Conservation (phyloP, 1,140 invertebrate genomes). For the Proctacanthus coquilletti region DNA sequence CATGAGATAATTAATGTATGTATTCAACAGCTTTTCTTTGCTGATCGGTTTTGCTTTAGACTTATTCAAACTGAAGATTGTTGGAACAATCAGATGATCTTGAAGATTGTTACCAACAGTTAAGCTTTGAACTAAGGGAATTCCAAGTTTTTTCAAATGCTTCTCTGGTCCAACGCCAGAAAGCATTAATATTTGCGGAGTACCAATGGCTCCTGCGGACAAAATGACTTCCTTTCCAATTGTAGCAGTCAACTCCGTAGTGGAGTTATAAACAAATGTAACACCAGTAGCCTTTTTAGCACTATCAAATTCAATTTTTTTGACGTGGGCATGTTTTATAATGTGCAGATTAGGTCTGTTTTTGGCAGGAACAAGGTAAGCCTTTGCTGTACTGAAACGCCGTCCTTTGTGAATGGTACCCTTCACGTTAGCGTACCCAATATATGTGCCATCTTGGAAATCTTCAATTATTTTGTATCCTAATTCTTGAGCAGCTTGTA, state of each 20-base stretch:
- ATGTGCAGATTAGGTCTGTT: conserved; percentile 39
- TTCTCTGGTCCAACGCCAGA: conserved; percentile 70
- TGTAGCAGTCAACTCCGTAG: conserved; percentile 39
- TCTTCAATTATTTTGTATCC: conserved; percentile 21
- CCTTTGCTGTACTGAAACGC: conserved; percentile 34
- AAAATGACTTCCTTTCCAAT: conserved; percentile 69
- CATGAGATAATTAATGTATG: not conserved
- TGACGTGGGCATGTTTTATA: conserved; percentile 33
- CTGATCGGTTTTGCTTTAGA: not conserved
- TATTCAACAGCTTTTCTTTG: not conserved
- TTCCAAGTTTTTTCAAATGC: conserved; percentile 45
- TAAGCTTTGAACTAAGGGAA: conserved; percentile 30
- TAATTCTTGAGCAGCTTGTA: conserved; percentile 14
- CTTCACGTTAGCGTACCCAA: conserved; percentile 31
- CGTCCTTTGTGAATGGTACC: conserved; percentile 35
- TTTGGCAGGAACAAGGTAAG: conserved; percentile 21
- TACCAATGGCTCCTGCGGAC: conserved; percentile 71
- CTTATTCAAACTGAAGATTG: conserved; percentile 11
- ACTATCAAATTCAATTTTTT: conserved; percentile 24
- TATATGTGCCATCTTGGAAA: conserved; percentile 30
- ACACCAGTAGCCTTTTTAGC: conserved; percentile 49
- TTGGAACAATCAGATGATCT: conserved; percentile 28
- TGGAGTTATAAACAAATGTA: conserved; percentile 47
- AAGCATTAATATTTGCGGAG: conserved; percentile 75
- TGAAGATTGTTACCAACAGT: conserved; percentile 44